phyloP scores from a whole-genome alignment of 1,140 invertebrate genomes.

The Penaeus japonicus region DNA sequence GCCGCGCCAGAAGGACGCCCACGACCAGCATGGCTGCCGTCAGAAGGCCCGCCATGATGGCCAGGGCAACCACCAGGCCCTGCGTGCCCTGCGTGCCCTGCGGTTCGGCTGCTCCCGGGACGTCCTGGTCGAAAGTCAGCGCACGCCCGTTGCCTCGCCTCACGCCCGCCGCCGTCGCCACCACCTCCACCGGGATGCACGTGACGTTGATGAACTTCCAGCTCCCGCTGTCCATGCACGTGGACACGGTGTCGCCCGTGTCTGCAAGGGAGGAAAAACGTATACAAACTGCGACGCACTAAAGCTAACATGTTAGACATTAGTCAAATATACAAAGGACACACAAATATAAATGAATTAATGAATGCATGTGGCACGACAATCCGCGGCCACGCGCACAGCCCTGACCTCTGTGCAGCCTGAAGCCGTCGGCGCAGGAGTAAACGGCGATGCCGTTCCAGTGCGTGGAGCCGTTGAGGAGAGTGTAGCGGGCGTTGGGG shows the following conservation, averaged over 20 bases:
- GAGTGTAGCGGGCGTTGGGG: conserved; percentile 47
- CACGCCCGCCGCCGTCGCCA: neutral
- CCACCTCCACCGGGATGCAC: conserved; percentile 21
- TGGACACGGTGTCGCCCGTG: conserved; percentile 53
- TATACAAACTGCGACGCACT: too few species aligned
- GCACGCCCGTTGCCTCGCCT: conserved; percentile 29
- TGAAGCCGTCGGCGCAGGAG: conserved; percentile 56
- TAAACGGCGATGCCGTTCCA: conserved; percentile 59
- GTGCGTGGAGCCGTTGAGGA: conserved; percentile 58
- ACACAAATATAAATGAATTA: neutral
- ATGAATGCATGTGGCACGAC: neutral
- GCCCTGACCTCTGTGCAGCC: conserved; percentile 42
- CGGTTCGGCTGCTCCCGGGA: neutral
- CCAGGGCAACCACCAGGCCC: conserved; percentile 49
- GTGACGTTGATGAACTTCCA: conserved; percentile 54
- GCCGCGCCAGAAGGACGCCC: conserved; percentile 33
- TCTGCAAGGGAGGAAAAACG: conserved; percentile 26
- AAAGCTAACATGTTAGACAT: too few species aligned
- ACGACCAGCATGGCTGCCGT: conserved; percentile 51
- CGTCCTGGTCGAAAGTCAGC: conserved; percentile 40
- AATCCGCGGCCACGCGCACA: neutral
- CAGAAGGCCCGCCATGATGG: conserved; percentile 52
- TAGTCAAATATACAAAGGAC: too few species aligned
- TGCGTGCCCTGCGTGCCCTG: conserved; percentile 15
- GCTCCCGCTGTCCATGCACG: conserved; percentile 48